Evolutionary conservation across 2,888 invertebrate species (phyloP).

Genomic region (Volucella inanis): DNA sequence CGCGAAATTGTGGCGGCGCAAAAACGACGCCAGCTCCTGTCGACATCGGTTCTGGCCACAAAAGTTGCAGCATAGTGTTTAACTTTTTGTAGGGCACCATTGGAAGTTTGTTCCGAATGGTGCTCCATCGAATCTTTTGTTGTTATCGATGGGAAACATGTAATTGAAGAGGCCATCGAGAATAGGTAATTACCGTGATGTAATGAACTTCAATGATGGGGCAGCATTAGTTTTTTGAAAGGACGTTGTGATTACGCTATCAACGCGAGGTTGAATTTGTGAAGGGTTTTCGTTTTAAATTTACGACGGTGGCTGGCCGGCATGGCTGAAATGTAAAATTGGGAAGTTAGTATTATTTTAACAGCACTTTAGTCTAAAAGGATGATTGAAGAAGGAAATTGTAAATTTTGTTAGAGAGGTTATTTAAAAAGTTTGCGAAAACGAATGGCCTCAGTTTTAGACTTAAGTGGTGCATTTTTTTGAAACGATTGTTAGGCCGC

Average conservation of each 20-base stretch:
- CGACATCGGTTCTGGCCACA: slow-evolving; percentile 30
- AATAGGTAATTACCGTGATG: slow-evolving; percentile 60
- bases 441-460: no score
- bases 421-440: no score
- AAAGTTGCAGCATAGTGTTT: slow-evolving; percentile 41
- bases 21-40: slow-evolving; percentile 37
- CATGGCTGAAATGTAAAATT: slow-evolving; percentile 27
- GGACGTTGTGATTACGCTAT: slow-evolving; percentile 33
- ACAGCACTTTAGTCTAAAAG: no score
- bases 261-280: slow-evolving; percentile 14
- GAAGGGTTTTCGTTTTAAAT: background rate
- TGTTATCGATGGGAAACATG: slow-evolving; percentile 52
- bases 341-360: no score
- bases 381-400: no score
- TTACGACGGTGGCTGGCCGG: background rate
- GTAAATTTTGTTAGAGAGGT: no score
- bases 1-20: slow-evolving; percentile 60
- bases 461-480: no score
- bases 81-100: slow-evolving; percentile 9
- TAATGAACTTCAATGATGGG: slow-evolving; percentile 67
- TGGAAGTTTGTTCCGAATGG: background rate
- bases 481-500: no score
- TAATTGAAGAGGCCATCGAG: slow-evolving; percentile 43
- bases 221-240: slow-evolving; percentile 26
- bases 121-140: slow-evolving; percentile 35